Evolutionary conservation across 2,797 vertebrate species (phyloP), one percentile per base, ranked within the genome.

Genomic region (Remorina albescens): DNA sequence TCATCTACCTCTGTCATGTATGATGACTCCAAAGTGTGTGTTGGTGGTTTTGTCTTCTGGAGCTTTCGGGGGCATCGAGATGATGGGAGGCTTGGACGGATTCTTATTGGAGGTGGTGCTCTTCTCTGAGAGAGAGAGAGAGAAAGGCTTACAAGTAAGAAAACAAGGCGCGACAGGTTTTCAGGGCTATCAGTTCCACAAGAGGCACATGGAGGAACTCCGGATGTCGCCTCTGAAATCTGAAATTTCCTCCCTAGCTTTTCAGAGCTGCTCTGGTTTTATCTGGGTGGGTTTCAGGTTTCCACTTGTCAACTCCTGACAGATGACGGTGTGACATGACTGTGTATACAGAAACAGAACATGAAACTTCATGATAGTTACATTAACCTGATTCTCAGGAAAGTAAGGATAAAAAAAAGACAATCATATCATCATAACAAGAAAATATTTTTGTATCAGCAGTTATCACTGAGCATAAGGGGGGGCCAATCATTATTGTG

Each of bases 11-110:
- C 95, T 67, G 75, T 99, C 97, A 0, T 95, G 95, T 21, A 97
- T 95, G 47, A 98, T 81, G 6, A 97, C 96, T 1, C 97, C 98
- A 0, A 96, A 98, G 83, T 95, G 96, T 3, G 91, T 94, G 85
- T 94, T 95, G 12, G 92, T 76, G 26, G 90, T 91, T 81, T 96
- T 97, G 0, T 95, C 94, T 62, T 96, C 78, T 0, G 90, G 50
- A 0, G 92, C 90, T 77, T 95, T 96, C n/a, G 96, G 96, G 0
- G 97, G 96, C 65, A 86, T 6, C 0, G 95, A 95, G 18, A 96
- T 91, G 47, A 94, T 93, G 0, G 96, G 95, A 3, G 95, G 93
- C 82, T 96, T 97, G 80, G 94, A 90, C 0, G 96, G 96, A 56
- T 95, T 96, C 81, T 97, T 99, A 6, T 90, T 96, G 68, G 96